Percentiles rank a stretch among this genome's conserved stretches.
Evolutionary conservation across 2,888 invertebrate species (phyloP).

Genomic region (Brachypalpus laphriformis): DNA sequence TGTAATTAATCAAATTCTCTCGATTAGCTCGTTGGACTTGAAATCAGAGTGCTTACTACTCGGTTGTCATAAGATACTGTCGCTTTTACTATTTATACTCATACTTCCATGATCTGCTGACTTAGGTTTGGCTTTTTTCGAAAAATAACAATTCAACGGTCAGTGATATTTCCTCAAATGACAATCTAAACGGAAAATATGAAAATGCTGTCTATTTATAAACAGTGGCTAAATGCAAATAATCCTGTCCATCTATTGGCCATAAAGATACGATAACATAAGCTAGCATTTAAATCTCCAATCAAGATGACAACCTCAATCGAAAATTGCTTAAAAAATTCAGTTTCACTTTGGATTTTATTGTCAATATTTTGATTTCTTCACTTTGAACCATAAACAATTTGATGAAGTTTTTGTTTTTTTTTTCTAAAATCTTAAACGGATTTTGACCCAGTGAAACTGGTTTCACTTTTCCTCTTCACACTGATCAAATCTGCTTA

Average conservation of each 20-base stretch:
- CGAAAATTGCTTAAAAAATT: background rate
- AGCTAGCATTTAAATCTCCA: background rate
- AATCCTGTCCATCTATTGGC: background rate
- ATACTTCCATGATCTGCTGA: too few species aligned
- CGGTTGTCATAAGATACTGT: too few species aligned
- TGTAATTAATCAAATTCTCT: too few species aligned
- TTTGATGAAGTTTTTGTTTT: background rate
- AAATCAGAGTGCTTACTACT: too few species aligned
- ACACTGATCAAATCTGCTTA: conserved; percentile 19
- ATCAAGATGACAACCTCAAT: conserved; percentile 8
- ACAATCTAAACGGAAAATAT: too few species aligned
- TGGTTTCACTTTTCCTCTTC: conserved; percentile 64
- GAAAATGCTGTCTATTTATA: too few species aligned
- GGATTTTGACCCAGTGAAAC: conserved; percentile 58
- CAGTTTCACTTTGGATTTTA: conserved; percentile 27
- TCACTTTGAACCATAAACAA: background rate
- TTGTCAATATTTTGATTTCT: conserved; percentile 47
- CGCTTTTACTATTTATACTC: too few species aligned
- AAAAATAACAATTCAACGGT: too few species aligned
- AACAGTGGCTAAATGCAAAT: conserved; percentile 1
- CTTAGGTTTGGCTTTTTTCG: too few species aligned
- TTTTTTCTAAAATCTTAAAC: background rate
- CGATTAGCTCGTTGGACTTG: too few species aligned
- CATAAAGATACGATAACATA: background rate
- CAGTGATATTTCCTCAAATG: too few species aligned